Conservation (phyloP, 2,888 invertebrate species). For the Drosophila nigricruria region DNA sequence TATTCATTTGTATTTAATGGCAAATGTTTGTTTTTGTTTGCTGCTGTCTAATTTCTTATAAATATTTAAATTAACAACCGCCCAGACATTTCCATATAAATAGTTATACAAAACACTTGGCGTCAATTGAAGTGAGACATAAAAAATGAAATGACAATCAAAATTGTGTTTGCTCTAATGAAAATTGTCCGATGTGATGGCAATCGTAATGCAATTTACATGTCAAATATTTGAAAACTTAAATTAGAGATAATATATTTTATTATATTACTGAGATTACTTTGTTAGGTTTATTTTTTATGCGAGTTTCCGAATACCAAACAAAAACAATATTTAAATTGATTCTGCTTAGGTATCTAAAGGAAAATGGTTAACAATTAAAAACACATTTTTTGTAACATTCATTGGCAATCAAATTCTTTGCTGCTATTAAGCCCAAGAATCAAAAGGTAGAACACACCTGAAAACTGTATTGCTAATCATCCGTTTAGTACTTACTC, state of each 20-base stretch:
- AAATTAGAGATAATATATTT: neutral
- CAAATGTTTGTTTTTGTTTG: slow-evolving; percentile 66
- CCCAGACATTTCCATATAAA: slow-evolving; percentile 39
- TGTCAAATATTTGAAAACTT: neutral
- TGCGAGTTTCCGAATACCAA: neutral
- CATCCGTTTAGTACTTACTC: neutral
- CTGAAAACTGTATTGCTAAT: slow-evolving; percentile 3
- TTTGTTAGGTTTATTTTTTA: neutral
- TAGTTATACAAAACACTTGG: slow-evolving; percentile 41
- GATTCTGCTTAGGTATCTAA: neutral
- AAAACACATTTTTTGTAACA: neutral
- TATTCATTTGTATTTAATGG: slow-evolving; percentile 63
- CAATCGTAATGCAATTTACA: slow-evolving; percentile 7
- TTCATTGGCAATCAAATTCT: too few species aligned
- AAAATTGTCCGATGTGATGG: neutral
- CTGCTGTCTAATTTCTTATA: slow-evolving; percentile 30
- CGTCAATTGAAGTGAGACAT: slow-evolving; percentile 55
- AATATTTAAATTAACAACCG: slow-evolving; percentile 20
- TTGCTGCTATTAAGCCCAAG: neutral
- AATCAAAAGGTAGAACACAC: neutral
- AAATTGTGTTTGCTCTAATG: slow-evolving; percentile 16
- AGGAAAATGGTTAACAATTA: neutral
- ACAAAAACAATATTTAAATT: neutral
- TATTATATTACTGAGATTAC: neutral
- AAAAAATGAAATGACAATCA: slow-evolving; percentile 28